Evolutionary conservation across 2,888 invertebrate genomes (phyloP).

Genomic region (Pristionchus japonicus): DNA sequence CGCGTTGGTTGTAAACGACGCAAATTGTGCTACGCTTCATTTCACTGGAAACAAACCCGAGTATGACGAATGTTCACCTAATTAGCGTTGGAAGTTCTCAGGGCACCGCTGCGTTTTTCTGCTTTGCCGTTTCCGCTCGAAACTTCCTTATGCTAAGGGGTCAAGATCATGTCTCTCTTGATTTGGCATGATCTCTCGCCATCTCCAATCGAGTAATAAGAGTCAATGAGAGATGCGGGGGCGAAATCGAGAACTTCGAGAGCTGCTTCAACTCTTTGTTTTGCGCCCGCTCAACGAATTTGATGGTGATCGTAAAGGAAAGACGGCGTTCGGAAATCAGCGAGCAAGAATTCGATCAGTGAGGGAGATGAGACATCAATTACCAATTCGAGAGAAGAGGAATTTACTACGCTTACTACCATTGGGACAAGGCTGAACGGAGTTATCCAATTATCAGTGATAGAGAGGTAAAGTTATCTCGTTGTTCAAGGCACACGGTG

Average conservation of each 20-base stretch:
- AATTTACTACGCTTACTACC: background rate
- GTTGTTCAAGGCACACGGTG: no score
- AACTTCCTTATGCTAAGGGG: background rate
- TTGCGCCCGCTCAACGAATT: background rate
- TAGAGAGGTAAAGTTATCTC: no score
- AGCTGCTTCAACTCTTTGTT: background rate
- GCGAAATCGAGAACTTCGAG: background rate
- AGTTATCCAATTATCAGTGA: no score
- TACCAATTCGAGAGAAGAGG: background rate
- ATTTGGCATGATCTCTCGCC: background rate
- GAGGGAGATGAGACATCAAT: background rate
- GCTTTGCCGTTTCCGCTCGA: background rate
- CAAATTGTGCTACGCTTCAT: background rate
- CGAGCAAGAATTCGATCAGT: background rate
- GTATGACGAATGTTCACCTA: background rate
- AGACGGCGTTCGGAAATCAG: background rate
- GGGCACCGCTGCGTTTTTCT: background rate
- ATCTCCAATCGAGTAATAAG: background rate
- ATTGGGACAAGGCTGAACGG: no score
- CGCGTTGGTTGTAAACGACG: background rate
- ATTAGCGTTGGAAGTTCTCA: background rate
- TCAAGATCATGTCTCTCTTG: background rate
- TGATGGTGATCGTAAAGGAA: constrained; percentile 21
- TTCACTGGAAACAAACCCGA: background rate
- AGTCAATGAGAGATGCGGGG: background rate